These are phyloP conservation scores for Drosophila azteca DNA, from an alignment of 1,140 invertebrate genomes.

Conservation along the genomic window DNA sequence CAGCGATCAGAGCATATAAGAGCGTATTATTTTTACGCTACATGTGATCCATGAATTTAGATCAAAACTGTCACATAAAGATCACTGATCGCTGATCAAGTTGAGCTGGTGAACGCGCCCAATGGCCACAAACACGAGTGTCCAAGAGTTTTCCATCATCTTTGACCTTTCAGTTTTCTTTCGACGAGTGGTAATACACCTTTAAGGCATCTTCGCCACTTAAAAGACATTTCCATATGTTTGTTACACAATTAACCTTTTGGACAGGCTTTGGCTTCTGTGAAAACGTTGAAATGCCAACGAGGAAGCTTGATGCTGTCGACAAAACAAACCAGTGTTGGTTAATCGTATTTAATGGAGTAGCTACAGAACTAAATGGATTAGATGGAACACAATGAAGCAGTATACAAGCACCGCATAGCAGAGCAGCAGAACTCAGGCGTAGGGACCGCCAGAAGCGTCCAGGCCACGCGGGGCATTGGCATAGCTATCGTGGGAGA, in stretches of 20 bases:
- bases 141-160: background rate
- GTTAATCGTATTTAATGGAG: conserved; percentile 30
- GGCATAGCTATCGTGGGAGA: conserved; percentile 42
- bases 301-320: conserved; percentile 25
- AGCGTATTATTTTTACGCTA: no score
- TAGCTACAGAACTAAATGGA: conserved; percentile 48
- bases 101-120: no score
- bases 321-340: background rate
- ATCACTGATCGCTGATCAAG: no score
- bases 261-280: background rate
- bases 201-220: background rate
- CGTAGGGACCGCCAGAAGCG: conserved; percentile 45
- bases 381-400: conserved; percentile 47
- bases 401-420: conserved; percentile 38
- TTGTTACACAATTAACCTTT: background rate
- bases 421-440: conserved; percentile 34
- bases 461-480: conserved; percentile 41
- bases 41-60: no score
- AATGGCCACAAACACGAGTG: no score
- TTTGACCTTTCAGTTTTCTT: conserved; percentile 10
- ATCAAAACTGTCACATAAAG: no score
- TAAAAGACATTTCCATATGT: conserved; percentile 9
- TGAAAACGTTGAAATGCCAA: conserved; percentile 8
- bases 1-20: no score
- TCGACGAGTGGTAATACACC: background rate